A percentile compares a stretch with the other conserved stretches of the same genome.
Evolutionary conservation across 1,140 invertebrate genomes (phyloP).

Genomic region (Saccostrea glomerata): DNA sequence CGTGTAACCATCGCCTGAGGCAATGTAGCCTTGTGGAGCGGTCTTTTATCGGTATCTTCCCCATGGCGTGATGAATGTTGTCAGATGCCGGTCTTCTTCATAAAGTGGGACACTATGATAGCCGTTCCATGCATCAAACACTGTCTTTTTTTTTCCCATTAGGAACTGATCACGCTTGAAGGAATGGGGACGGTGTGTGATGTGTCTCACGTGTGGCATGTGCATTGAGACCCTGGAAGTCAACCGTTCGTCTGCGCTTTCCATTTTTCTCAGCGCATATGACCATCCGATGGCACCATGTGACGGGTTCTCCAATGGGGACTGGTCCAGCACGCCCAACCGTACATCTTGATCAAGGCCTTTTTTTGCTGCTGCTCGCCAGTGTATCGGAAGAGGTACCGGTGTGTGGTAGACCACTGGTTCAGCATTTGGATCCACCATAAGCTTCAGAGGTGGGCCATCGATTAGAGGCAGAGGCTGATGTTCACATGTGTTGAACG

Average conservation of each 20-base stretch:
- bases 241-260: constrained; percentile 54
- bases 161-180: too few relatives aligned
- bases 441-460: constrained; percentile 49
- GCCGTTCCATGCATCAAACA: too few relatives aligned
- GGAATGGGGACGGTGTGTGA: too few relatives aligned
- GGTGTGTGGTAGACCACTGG: constrained; percentile 52
- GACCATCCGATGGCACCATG: constrained; percentile 61
- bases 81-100: too few relatives aligned
- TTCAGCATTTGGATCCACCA: constrained; percentile 43
- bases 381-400: constrained; percentile 54
- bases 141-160: too few relatives aligned
- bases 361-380: constrained; percentile 52
- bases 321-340: constrained; percentile 56
- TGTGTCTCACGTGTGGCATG: too few relatives aligned
- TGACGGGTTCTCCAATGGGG: constrained; percentile 54
- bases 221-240: constrained; percentile 55
- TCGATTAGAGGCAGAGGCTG: constrained; percentile 59
- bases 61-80: too few relatives aligned
- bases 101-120: too few relatives aligned
- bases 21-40: too few relatives aligned
- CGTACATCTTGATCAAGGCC: constrained; percentile 56
- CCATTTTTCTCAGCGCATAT: constrained; percentile 61
- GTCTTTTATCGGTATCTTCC: too few relatives aligned
- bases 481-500: constrained; percentile 65
- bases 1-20: too few relatives aligned